Evolutionary conservation across 2,113 vertebrate genomes (phyloP).

Genomic region (Leucoraja erinaceus): DNA sequence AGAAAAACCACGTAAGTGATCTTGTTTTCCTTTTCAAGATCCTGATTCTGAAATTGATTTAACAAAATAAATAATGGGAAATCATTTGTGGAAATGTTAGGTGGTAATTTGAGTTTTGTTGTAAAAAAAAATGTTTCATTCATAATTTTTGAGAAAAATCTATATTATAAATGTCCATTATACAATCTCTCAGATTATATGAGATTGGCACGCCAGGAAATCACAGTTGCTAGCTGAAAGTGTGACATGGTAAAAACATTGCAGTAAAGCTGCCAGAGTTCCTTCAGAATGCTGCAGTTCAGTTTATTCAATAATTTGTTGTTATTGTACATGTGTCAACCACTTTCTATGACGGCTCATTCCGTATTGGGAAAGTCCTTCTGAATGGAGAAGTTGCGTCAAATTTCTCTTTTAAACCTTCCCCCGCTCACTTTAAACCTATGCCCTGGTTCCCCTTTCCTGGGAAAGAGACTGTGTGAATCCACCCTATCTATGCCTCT

Average conservation of each 20-base stretch:
- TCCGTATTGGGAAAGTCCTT: too few species aligned
- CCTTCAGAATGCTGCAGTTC: background rate
- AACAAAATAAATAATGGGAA: background rate
- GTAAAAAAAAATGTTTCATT: background rate
- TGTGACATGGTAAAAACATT: constrained; percentile 2
- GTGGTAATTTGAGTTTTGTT: background rate
- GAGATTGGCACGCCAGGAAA: background rate
- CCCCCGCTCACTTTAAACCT: too few species aligned
- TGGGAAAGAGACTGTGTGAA: too few species aligned
- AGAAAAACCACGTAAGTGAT: constrained; percentile 76
- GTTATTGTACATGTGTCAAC: too few species aligned
- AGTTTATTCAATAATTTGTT: background rate
- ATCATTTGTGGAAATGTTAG: background rate
- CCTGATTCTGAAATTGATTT: background rate
- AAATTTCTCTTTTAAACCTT: too few species aligned
- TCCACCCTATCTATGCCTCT: too few species aligned
- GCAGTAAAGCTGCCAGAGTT: background rate
- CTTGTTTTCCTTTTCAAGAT: background rate
- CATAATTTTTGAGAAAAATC: background rate
- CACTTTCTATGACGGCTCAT: too few species aligned
- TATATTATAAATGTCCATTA: background rate
- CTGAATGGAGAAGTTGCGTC: too few species aligned
- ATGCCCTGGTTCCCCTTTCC: too few species aligned
- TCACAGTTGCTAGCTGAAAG: background rate
- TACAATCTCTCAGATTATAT: background rate